A percentile compares a stretch with the other conserved stretches of the same genome.
These are phyloP conservation scores for Rhineura floridana DNA, from an alignment of 2,113 vertebrate genomes.

Conservation along the genomic window DNA sequence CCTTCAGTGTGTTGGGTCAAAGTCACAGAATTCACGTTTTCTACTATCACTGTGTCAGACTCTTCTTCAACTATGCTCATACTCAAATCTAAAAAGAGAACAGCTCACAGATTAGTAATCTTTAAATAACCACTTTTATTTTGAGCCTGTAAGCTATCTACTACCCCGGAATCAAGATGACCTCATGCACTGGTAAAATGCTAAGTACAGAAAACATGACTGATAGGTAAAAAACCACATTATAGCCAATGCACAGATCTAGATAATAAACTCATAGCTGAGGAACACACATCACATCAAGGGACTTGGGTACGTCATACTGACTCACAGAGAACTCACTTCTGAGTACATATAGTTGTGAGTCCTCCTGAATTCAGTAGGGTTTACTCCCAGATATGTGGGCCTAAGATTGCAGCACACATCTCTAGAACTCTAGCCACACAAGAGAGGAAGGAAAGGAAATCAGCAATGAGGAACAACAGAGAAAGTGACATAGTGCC, in stretches of 20 bases:
- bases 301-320: too few species aligned
- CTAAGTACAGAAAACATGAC: background rate
- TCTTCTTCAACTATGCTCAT: slow-evolving; percentile 94
- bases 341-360: too few species aligned
- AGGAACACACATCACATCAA: background rate
- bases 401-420: too few species aligned
- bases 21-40: slow-evolving; percentile 90
- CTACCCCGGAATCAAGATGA: background rate
- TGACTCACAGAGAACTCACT: background rate
- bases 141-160: background rate
- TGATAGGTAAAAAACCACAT: background rate
- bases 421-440: background rate
- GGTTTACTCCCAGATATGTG: too few species aligned
- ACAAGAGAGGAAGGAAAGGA: background rate
- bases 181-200: background rate
- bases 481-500: background rate
- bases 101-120: slow-evolving; percentile 40
- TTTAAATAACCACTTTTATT: background rate
- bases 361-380: too few species aligned
- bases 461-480: background rate
- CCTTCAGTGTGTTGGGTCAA: slow-evolving; percentile 93
- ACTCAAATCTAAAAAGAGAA: slow-evolving; percentile 80
- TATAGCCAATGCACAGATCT: too few species aligned
- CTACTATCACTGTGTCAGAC: slow-evolving; percentile 84
- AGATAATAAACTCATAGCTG: background rate